These are phyloP conservation scores for Larimichthys crocea DNA, from an alignment of 2,113 vertebrate species.

Conservation along the genomic window DNA sequence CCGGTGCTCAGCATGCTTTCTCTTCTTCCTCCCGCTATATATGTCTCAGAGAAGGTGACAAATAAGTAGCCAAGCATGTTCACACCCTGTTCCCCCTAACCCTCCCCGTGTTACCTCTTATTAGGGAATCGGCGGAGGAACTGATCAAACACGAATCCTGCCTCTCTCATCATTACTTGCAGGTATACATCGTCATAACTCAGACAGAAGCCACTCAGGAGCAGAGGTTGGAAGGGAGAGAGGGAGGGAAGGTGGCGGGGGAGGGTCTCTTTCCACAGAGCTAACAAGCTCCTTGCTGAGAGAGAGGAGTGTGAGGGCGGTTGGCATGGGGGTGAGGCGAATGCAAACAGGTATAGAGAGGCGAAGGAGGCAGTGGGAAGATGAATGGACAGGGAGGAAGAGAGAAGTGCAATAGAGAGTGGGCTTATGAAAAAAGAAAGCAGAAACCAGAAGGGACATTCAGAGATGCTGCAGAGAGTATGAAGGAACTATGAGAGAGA, in stretches of 20 bases:
- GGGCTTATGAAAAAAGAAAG: conserved; percentile 14
- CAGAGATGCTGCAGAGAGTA: neutral
- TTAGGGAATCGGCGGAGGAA: conserved; percentile 40
- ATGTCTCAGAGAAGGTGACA: conserved; percentile 28
- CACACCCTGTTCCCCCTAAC: neutral
- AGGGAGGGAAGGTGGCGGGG: neutral
- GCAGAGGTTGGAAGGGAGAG: neutral
- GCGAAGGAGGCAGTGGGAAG: conserved; percentile 29
- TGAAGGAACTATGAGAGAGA: neutral
- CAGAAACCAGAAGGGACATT: conserved; percentile 4
- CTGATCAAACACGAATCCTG: conserved; percentile 50
- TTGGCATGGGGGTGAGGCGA: neutral
- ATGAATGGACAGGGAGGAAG: conserved; percentile 35
- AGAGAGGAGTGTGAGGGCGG: conserved; percentile 20
- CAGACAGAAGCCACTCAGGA: conserved; percentile 30
- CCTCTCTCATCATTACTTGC: conserved; percentile 60
- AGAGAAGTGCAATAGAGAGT: conserved; percentile 30
- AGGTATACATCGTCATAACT: conserved; percentile 41
- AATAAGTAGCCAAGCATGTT: conserved; percentile 51
- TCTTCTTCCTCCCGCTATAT: neutral
- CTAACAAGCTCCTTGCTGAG: conserved; percentile 65
- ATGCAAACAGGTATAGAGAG: conserved; percentile 25
- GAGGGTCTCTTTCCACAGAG: conserved; percentile 43
- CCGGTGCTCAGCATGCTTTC: neutral
- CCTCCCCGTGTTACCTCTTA: conserved; percentile 20